Evolutionary conservation across 2,113 vertebrate species (phyloP), one percentile per base, ranked within the genome.

Genomic region (Callionymus lyra): DNA sequence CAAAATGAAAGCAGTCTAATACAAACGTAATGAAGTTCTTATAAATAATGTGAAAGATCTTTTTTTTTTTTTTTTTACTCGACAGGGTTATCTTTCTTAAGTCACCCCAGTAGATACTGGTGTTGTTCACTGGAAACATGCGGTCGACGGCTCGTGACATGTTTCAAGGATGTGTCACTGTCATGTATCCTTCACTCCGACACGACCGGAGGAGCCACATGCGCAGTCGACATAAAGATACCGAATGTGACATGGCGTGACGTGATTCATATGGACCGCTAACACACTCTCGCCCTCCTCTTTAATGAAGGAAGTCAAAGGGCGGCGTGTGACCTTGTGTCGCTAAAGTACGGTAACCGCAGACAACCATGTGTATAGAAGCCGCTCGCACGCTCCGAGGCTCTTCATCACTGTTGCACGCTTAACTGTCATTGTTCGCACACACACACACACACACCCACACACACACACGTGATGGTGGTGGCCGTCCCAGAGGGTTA

Each of bases 101-200:
- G 21, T 27, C 21, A 27, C 4, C 21, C 4, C 21, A 5, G 21
- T 8, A 27, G 21, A 27, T 8, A 27, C 4, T 27, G 21, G 4
- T 27, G 8, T 27, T 8, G 8, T 27, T 8, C 21, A 27, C 8
- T 27, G 21, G 21, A 27, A 27, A 27, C 21, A 27, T 27, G 19
- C 38, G 44, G 34, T 12, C 72, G 45, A 72, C 34, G 60, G 1
- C 34, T 39, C 15, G 15, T 72, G 56, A 69, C 56, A 41, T 56
- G 34, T 64, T 62, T 48, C 61, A 70, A 58, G 8, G 47, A 41
- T 41, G 37, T 39, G 61, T 48, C 63, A 38, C 59, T 56, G 54
- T 74, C 66, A 56, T 49, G 43, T n/a, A 69, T 42, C 56, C 19
- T n/a, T 65, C 64, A 47, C 33, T 56, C 34, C 50, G 62, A 69